Percentiles rank a stretch among this genome's conserved stretches.
Conservation (phyloP, 1,140 invertebrate species). For the Contarinia nasturtii region DNA sequence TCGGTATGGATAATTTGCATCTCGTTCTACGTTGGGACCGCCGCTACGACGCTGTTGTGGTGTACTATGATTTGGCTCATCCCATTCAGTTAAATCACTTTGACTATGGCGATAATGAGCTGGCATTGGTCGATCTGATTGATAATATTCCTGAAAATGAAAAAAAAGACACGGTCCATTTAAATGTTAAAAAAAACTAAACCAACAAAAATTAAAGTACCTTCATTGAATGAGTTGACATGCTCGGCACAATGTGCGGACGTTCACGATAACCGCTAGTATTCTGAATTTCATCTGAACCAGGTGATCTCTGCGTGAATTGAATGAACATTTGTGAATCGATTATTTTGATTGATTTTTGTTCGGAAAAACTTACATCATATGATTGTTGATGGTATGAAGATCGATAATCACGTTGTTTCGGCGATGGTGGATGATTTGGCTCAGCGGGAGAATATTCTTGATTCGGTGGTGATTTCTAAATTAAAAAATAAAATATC, state of each 20-base stretch:
- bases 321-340: background rate
- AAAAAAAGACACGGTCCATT: background rate
- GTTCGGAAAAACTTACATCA: conserved; percentile 23
- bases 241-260: conserved; percentile 17
- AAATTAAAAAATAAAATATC: background rate
- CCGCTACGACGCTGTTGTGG: conserved; percentile 7
- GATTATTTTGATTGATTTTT: background rate
- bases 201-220: conserved; percentile 6
- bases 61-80: conserved; percentile 14
- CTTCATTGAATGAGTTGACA: conserved; percentile 24
- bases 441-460: conserved; percentile 12
- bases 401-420: conserved; percentile 17
- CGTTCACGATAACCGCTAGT: conserved; percentile 15
- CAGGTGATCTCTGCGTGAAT: conserved; percentile 17
- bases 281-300: conserved; percentile 18
- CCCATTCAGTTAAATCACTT: conserved; percentile 23
- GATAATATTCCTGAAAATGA: conserved; percentile 20
- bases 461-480: conserved; percentile 5
- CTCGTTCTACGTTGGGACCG: background rate
- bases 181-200: background rate
- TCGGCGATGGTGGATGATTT: conserved; percentile 20
- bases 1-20: conserved; percentile 14
- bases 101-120: conserved; percentile 23
- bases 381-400: conserved; percentile 16
- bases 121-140: conserved; percentile 15